Evolutionary conservation across 2,113 vertebrate genomes (phyloP).

Genomic region (Sceloporus undulatus): DNA sequence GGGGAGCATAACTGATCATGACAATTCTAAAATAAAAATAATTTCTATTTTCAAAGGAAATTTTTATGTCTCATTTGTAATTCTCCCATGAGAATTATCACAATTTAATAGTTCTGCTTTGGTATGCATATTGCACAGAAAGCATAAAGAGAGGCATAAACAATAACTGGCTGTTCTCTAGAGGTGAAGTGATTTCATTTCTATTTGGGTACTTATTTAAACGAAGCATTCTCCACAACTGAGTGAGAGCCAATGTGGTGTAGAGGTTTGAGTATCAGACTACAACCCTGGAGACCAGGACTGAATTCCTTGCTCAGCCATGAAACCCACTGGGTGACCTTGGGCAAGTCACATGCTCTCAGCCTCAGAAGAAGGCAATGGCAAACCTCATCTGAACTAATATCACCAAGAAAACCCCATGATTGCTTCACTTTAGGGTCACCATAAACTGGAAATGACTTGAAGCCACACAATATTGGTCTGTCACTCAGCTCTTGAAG

Average conservation of each 20-base stretch:
- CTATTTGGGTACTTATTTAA: not conserved
- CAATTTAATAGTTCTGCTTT: constrained; percentile 43
- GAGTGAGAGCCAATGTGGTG: not conserved
- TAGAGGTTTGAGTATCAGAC: too few relatives aligned
- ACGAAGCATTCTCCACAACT: constrained; percentile 29
- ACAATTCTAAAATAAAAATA: constrained; percentile 62
- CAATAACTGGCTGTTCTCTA: constrained; percentile 42
- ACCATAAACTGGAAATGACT: too few relatives aligned
- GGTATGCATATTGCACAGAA: not conserved
- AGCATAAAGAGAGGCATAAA: not conserved
- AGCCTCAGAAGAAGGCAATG: too few relatives aligned
- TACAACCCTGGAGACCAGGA: too few relatives aligned
- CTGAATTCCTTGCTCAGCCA: too few relatives aligned
- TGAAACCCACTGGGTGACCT: too few relatives aligned
- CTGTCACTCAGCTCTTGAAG: too few relatives aligned
- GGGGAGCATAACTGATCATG: constrained; percentile 17
- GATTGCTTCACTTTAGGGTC: too few relatives aligned
- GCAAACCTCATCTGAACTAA: too few relatives aligned
- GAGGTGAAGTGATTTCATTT: constrained; percentile 38
- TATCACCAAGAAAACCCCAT: too few relatives aligned
- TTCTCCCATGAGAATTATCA: constrained; percentile 55
- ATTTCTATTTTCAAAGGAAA: constrained; percentile 55
- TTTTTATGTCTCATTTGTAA: constrained; percentile 59
- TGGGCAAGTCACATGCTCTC: too few relatives aligned
- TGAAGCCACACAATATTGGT: too few relatives aligned